Evolutionary conservation across 2,113 vertebrate species (phyloP).

Genomic region (Callipepla squamata): DNA sequence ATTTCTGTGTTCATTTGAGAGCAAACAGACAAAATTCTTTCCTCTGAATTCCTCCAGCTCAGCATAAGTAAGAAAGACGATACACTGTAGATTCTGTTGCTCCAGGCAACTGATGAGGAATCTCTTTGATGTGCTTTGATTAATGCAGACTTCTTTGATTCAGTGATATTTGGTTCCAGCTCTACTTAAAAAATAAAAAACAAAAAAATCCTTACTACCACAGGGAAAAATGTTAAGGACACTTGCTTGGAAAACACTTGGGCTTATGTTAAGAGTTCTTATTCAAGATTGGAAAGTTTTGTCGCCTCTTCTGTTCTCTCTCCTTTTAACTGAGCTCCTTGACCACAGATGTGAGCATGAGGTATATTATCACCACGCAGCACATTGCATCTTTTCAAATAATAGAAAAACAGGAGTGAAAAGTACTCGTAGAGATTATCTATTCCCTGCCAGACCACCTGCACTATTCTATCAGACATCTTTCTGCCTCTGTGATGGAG

Average conservation of each 20-base stretch:
- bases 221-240: slow-evolving; percentile 47
- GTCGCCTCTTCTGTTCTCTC: neutral
- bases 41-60: slow-evolving; percentile 36
- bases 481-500: neutral
- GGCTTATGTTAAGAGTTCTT: neutral
- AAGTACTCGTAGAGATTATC: neutral
- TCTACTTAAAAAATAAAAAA: neutral
- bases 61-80: slow-evolving; percentile 40
- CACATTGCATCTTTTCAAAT: neutral
- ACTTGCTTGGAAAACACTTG: slow-evolving; percentile 8
- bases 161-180: slow-evolving; percentile 36
- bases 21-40: slow-evolving; percentile 5
- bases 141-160: slow-evolving; percentile 54
- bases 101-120: slow-evolving; percentile 57
- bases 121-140: slow-evolving; percentile 58
- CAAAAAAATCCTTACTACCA: neutral
- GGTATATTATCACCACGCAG: neutral
- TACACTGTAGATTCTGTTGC: slow-evolving; percentile 19
- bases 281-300: slow-evolving; percentile 11
- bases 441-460: neutral
- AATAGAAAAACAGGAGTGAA: neutral
- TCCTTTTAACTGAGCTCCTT: slow-evolving; percentile 17
- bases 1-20: slow-evolving; percentile 37
- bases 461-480: neutral
- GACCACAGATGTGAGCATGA: neutral